Evolutionary conservation across 2,888 invertebrate species (phyloP), one percentile per base, ranked within the genome.

Genomic region (Aphodius granarius): DNA sequence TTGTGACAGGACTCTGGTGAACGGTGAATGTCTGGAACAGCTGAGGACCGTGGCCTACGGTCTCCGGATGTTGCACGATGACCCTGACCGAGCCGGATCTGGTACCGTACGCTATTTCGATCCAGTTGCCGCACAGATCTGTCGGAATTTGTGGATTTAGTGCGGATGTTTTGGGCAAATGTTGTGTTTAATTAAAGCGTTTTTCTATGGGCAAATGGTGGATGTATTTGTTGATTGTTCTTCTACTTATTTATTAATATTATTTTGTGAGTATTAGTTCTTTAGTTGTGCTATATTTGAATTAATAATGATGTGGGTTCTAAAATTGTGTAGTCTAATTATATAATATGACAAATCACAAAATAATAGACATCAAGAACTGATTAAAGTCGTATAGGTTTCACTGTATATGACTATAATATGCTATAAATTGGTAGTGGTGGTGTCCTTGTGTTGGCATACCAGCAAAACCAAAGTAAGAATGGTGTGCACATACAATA

Each of bases 81-180:
- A 99, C 97, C 23, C 98, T 91, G 17, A 99, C 98, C 0, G 96
- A 96, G 1, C 99, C 99, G 17, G 95, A 95, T 80, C 95, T 94
- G 0, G 99, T 99, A 2, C 99, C 99, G 86, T 99, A 99, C 0
- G 99, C 99, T 83, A 99, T 99, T 89, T 99, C 99, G 83, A 99
- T 98, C 98, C 99, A 99, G 88, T 99, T 99, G 66, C 98, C 98
- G 88, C 97, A 97, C 76, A 97, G 89, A 90, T 96, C 97, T 97
- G 85, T 65, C 81, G 82, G 77, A 74, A 74, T 43, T 43, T 13
- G 3, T 6, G 43, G 43, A 13, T 43, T 43, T 43, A 43, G 43
- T 3, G 43, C 9, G 13, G 43, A 43, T 43, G 43, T 1, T 13
- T 6, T 43, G 13, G 9, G 43, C n/a, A 43, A 43, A 43, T 43